Evolutionary conservation across 1,140 invertebrate species (phyloP).

Genomic region (Prorops nasuta): DNA sequence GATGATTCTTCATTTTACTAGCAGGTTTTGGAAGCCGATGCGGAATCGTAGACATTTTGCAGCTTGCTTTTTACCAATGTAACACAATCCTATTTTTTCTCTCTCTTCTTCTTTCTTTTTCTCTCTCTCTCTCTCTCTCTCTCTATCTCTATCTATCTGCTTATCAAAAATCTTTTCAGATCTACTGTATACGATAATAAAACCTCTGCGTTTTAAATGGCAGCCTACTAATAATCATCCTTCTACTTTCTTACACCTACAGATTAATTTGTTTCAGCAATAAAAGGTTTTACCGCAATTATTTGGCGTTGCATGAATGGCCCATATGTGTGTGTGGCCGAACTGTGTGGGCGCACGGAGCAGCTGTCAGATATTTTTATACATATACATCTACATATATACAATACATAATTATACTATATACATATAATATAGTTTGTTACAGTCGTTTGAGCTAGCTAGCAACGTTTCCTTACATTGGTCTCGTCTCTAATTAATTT

Average conservation of each 20-base stretch:
- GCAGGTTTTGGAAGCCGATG: slow-evolving; percentile 52
- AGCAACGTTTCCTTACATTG: too few relatives aligned
- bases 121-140: too few relatives aligned
- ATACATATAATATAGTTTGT: too few relatives aligned
- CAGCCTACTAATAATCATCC: slow-evolving; percentile 32
- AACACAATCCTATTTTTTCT: slow-evolving; percentile 28
- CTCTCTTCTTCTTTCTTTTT: slow-evolving; percentile 32
- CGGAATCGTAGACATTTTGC: slow-evolving; percentile 41
- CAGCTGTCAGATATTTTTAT: slow-evolving; percentile 47
- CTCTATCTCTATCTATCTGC: too few relatives aligned
- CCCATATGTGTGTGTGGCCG: slow-evolving; percentile 38
- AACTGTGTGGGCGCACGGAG: slow-evolving; percentile 51
- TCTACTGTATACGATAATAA: not conserved
- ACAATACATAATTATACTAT: slow-evolving; percentile 4
- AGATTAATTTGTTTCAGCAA: slow-evolving; percentile 54
- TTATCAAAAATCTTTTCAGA: slow-evolving; percentile 3
- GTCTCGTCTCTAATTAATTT: too few relatives aligned
- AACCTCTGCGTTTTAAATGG: not conserved
- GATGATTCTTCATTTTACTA: slow-evolving; percentile 35
- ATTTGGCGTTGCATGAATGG: slow-evolving; percentile 56
- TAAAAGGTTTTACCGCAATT: slow-evolving; percentile 51
- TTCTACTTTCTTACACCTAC: slow-evolving; percentile 34
- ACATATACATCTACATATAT: too few relatives aligned
- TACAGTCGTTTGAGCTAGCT: too few relatives aligned
- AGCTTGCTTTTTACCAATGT: slow-evolving; percentile 48